phyloP scores from a whole-genome alignment of 2,888 invertebrate species.

The Corbicula japonica region DNA sequence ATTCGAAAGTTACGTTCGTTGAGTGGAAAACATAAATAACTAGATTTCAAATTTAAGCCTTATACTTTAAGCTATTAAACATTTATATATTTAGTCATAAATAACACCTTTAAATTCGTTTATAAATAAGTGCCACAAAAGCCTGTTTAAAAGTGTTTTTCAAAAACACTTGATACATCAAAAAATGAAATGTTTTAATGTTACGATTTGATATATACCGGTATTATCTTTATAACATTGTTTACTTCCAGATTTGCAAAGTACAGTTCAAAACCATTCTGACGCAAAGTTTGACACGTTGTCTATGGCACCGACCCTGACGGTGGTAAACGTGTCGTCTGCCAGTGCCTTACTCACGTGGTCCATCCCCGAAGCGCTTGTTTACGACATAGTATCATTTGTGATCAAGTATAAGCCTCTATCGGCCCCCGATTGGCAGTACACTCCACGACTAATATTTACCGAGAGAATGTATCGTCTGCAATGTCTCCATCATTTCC shows the following conservation, averaged over 20 bases:
- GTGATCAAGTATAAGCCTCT: conserved; percentile 52
- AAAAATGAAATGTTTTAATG: not conserved
- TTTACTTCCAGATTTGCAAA: conserved; percentile 7
- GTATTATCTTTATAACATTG: not conserved
- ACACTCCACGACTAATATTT: conserved; percentile 48
- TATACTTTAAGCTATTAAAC: too few species aligned
- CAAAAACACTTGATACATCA: not conserved
- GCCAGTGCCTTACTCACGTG: conserved; percentile 44
- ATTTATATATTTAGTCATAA: too few species aligned
- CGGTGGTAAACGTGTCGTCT: conserved; percentile 41
- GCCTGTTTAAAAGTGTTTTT: not conserved
- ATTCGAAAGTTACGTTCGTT: too few species aligned
- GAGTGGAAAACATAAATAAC: too few species aligned
- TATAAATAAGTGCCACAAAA: too few species aligned
- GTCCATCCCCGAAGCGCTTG: conserved; percentile 23
- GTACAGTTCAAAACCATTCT: not conserved
- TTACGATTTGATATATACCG: not conserved
- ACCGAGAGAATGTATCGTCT: conserved; percentile 27
- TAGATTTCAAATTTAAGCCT: too few species aligned
- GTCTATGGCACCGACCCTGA: not conserved
- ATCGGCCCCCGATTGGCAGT: conserved; percentile 40
- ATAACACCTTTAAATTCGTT: too few species aligned
- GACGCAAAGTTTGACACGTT: conserved; percentile 13
- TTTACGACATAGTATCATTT: conserved; percentile 39
- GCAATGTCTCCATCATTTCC: conserved; percentile 38